These are phyloP conservation scores for Thamnaconus septentrionalis DNA, from an alignment of 2,113 vertebrate genomes.

Conservation along the genomic window DNA sequence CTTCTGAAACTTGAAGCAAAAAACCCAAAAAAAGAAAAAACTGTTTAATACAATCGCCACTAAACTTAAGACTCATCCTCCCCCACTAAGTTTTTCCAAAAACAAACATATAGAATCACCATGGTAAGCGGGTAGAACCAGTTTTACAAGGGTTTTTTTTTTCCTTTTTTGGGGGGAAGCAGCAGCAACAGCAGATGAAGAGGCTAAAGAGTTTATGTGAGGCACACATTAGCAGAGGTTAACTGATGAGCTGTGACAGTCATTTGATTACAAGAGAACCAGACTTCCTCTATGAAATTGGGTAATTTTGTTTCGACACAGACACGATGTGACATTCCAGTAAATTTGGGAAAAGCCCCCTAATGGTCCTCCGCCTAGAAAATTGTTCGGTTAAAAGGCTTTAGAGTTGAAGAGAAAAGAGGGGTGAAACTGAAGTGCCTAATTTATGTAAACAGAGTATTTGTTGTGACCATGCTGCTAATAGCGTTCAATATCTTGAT, in stretches of 20 bases:
- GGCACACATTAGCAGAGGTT: slow-evolving; percentile 5
- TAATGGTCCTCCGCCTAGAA: neutral
- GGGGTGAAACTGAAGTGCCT: no score
- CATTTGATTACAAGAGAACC: slow-evolving; percentile 26
- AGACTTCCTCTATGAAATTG: slow-evolving; percentile 22
- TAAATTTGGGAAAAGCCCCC: slow-evolving; percentile 7
- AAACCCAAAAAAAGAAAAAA: no score
- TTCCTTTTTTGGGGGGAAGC: neutral
- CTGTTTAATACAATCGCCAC: no score
- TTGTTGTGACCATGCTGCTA: no score
- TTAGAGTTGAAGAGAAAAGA: no score
- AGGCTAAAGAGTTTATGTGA: slow-evolving; percentile 18
- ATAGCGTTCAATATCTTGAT: no score
- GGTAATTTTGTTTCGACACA: slow-evolving; percentile 29
- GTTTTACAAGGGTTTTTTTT: neutral
- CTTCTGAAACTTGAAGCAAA: no score
- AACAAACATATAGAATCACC: neutral
- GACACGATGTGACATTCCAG: slow-evolving; percentile 32
- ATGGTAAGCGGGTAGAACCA: neutral
- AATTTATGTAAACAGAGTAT: no score
- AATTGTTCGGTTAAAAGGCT: no score
- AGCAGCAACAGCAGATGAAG: neutral
- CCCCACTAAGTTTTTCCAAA: no score
- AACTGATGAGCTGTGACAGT: slow-evolving; percentile 10
- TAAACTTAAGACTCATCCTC: no score